A percentile compares a stretch with the other conserved stretches of the same genome.
These are phyloP conservation scores for Riparia riparia DNA, from an alignment of 2,113 vertebrate species.

Conservation along the genomic window DNA sequence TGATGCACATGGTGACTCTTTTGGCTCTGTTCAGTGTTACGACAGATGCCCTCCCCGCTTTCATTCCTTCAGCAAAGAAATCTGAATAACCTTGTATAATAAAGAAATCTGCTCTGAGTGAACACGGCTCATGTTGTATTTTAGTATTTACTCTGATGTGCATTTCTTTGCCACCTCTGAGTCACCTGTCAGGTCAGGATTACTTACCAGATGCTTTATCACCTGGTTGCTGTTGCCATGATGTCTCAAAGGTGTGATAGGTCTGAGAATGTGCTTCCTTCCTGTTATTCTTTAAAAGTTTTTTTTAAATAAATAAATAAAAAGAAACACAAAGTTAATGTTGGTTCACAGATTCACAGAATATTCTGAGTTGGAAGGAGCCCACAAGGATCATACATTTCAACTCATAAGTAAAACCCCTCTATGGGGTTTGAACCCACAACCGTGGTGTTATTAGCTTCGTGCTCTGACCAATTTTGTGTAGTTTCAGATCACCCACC, in stretches of 20 bases:
- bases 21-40: neutral
- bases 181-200: neutral
- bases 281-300: neutral
- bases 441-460: neutral
- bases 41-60: neutral
- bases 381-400: neutral
- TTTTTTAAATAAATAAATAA: neutral
- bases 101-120: neutral
- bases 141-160: neutral
- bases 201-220: neutral
- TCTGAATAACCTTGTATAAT: neutral
- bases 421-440: neutral
- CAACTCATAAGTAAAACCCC: neutral
- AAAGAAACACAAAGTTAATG: neutral
- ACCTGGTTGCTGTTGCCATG: neutral
- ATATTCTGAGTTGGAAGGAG: neutral
- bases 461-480: accelerated
- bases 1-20: neutral
- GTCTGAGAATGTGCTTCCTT: neutral
- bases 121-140: neutral
- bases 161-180: neutral
- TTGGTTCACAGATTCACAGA: neutral
- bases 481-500: neutral
- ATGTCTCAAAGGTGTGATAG: neutral
- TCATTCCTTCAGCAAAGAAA: neutral